Evolutionary conservation across 2,113 vertebrate species (phyloP).

Genomic region (Craseonycteris thonglongyai): DNA sequence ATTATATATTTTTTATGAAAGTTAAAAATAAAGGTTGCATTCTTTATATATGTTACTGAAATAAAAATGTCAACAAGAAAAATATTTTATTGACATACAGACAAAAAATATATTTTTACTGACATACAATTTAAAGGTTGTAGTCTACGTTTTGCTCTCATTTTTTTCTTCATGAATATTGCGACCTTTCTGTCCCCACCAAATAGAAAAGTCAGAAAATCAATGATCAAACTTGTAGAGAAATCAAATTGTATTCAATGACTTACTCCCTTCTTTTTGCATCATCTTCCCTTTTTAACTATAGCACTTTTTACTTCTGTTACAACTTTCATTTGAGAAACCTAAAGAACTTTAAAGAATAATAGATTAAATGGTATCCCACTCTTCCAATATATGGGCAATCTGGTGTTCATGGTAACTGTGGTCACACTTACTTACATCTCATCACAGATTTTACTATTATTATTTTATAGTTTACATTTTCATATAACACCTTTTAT

Average conservation of each 20-base stretch:
- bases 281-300: not conserved
- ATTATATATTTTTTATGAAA: not conserved
- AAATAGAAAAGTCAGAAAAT: not conserved
- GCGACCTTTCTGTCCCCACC: not conserved
- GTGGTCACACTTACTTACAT: not conserved
- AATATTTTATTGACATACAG: not conserved
- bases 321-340: not conserved
- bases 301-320: not conserved
- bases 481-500: not conserved
- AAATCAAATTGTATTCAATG: not conserved
- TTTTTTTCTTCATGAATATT: not conserved
- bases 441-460: not conserved
- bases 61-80: not conserved
- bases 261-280: not conserved
- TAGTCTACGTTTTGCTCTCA: not conserved
- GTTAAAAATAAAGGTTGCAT: not conserved
- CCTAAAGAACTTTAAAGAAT: not conserved
- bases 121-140: not conserved
- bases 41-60: not conserved
- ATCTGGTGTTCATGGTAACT: not conserved
- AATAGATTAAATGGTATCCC: not conserved
- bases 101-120: not conserved
- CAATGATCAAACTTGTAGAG: not conserved
- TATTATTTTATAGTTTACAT: not conserved
- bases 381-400: not conserved